Percentiles rank a stretch among this genome's conserved stretches.
phyloP scores from a whole-genome alignment of 2,888 invertebrate species.

The Dynastes grantii region DNA sequence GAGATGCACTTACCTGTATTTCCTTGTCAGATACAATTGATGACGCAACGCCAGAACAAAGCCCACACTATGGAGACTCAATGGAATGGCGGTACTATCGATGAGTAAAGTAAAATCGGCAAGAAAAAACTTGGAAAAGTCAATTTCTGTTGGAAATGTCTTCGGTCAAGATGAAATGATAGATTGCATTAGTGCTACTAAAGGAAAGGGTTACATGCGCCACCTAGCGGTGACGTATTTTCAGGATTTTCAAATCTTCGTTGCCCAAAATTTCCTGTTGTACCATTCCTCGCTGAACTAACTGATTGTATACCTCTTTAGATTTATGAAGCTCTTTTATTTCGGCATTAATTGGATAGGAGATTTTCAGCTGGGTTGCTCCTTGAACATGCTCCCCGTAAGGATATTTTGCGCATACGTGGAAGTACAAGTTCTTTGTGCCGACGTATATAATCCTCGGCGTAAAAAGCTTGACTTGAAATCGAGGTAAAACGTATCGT shows the following conservation, averaged over 20 bases:
- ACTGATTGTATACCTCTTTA: slow-evolving; percentile 59
- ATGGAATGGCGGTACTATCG: slow-evolving; percentile 96
- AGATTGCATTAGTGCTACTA: slow-evolving; percentile 98
- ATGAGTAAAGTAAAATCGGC: slow-evolving; percentile 98
- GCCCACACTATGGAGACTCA: slow-evolving; percentile 99
- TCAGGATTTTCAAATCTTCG: no score
- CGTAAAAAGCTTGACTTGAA: slow-evolving; percentile 73
- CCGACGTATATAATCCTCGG: slow-evolving; percentile 72
- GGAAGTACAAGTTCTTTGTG: slow-evolving; percentile 70
- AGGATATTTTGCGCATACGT: slow-evolving; percentile 76
- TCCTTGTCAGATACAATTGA: slow-evolving; percentile 87
- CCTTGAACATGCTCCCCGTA: slow-evolving; percentile 78
- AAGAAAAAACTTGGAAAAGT: slow-evolving; percentile 95
- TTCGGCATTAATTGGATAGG: slow-evolving; percentile 59
- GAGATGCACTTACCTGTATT: neutral
- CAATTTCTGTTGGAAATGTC: slow-evolving; percentile 90
- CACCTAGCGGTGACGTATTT: no score
- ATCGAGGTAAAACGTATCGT: slow-evolving; percentile 75
- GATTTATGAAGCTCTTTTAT: slow-evolving; percentile 60
- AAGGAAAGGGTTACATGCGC: slow-evolving; percentile 94
- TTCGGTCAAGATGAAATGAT: slow-evolving; percentile 99
- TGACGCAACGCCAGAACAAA: slow-evolving; percentile 99
- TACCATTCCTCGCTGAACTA: no score
- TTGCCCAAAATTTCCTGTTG: no score
- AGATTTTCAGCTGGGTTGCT: slow-evolving; percentile 69